Conservation (phyloP, 2,113 vertebrate species). For the Camelus bactrianus region DNA sequence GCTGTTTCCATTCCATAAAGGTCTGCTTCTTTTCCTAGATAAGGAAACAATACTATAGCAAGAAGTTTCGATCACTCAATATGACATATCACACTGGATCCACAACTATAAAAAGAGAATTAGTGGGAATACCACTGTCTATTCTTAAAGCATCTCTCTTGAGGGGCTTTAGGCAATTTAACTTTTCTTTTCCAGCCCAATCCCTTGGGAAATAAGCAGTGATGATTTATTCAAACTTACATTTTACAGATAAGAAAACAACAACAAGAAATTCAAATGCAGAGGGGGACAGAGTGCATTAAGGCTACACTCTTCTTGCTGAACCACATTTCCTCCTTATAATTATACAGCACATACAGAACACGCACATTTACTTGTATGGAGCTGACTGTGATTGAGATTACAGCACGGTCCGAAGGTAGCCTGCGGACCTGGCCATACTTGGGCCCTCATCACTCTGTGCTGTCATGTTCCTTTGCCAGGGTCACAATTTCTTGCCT, state of each 20-base stretch:
- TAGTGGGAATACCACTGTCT: constrained; percentile 56
- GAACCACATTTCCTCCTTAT: background rate
- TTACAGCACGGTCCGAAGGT: background rate
- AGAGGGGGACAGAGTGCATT: background rate
- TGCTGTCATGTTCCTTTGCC: background rate
- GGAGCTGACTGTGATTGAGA: background rate
- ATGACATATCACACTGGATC: constrained; percentile 1
- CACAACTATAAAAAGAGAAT: constrained; percentile 45
- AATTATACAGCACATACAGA: background rate
- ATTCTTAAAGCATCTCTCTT: constrained; percentile 58
- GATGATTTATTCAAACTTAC: constrained; percentile 69
- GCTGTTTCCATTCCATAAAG: constrained; percentile 53
- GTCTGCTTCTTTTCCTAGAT: constrained; percentile 67
- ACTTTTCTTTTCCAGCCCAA: constrained; percentile 66
- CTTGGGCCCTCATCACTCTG: background rate
- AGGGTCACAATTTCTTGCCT: background rate
- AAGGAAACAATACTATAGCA: constrained; percentile 64
- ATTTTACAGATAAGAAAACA: constrained; percentile 71
- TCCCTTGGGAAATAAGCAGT: constrained; percentile 72
- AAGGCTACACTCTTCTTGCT: background rate
- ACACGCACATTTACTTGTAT: background rate
- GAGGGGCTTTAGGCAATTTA: constrained; percentile 43
- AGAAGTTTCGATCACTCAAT: constrained; percentile 1
- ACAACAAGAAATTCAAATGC: constrained; percentile 45
- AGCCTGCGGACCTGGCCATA: background rate